phyloP scores from a whole-genome alignment of 2,113 vertebrate species.

The Polypterus senegalus region DNA sequence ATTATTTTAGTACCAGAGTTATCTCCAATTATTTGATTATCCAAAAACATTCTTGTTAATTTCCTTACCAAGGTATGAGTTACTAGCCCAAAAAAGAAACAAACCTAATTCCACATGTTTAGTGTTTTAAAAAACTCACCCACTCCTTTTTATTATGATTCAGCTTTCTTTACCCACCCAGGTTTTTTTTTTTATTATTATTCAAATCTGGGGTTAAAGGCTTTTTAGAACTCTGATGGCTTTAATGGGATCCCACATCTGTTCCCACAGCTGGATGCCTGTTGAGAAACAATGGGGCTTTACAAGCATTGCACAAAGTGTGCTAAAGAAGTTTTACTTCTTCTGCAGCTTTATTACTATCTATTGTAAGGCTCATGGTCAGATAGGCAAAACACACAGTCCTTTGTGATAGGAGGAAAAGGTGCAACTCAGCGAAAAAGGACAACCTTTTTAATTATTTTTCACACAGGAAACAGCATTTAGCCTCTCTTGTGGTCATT shows the following conservation, averaged over 20 bases:
- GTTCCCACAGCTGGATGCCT: conserved; percentile 1
- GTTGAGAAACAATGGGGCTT: conserved; percentile 4
- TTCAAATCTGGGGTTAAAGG: background rate
- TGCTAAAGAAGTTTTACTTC: background rate
- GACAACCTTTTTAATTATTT: background rate
- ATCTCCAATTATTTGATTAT: no score
- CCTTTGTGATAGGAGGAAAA: background rate
- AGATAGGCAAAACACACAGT: background rate
- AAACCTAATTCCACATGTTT: no score
- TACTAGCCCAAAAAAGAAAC: no score
- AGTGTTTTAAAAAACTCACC: no score
- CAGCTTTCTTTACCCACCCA: background rate
- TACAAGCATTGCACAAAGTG: background rate
- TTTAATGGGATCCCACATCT: conserved; percentile 7
- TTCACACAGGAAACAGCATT: background rate
- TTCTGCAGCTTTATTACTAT: background rate
- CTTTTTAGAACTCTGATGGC: background rate
- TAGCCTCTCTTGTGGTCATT: no score
- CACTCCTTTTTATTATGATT: no score
- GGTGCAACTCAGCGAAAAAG: background rate
- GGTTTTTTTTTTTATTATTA: background rate
- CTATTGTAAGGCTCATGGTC: conserved; percentile 2
- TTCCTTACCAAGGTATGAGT: no score
- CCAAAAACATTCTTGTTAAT: no score
- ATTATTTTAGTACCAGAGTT: no score